Evolutionary conservation across 92 coral and sea anemone genomes (phyloP).

Genomic region (Desmophyllum pertusum): DNA sequence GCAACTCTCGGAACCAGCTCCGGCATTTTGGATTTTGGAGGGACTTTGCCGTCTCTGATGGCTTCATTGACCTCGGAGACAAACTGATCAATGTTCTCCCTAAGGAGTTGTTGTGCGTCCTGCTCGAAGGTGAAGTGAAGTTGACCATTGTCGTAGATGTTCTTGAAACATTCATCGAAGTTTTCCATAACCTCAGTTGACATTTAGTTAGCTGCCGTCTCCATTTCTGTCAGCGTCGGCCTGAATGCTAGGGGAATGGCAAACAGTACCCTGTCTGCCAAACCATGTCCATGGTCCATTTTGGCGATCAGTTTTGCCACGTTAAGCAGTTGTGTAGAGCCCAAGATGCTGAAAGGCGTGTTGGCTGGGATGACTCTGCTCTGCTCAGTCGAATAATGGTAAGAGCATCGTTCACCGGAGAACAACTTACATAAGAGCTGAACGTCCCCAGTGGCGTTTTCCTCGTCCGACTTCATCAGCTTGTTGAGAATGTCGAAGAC

Average conservation of each 20-base stretch:
- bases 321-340: constrained; percentile 56
- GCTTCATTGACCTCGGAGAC: constrained; percentile 50
- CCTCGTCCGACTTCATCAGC: constrained; percentile 62
- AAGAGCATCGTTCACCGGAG: constrained; percentile 58
- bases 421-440: constrained; percentile 60
- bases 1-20: constrained; percentile 50
- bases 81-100: constrained; percentile 39
- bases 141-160: not conserved
- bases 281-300: constrained; percentile 65
- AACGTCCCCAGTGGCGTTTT: constrained; percentile 57
- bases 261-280: constrained; percentile 57
- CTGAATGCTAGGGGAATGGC: constrained; percentile 52
- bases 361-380: constrained; percentile 46
- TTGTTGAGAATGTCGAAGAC: constrained; percentile 58
- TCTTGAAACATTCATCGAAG: constrained; percentile 21
- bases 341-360: constrained; percentile 71
- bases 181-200: constrained; percentile 21
- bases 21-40: constrained; percentile 63
- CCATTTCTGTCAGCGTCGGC: constrained; percentile 60
- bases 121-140: constrained; percentile 13
- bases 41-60: constrained; percentile 54
- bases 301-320: constrained; percentile 59
- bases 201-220: constrained; percentile 35
- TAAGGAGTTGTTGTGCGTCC: constrained; percentile 23
- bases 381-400: constrained; percentile 62